Conservation (phyloP, 92 coral and sea anemone species). For the Actinostola sp. region DNA sequence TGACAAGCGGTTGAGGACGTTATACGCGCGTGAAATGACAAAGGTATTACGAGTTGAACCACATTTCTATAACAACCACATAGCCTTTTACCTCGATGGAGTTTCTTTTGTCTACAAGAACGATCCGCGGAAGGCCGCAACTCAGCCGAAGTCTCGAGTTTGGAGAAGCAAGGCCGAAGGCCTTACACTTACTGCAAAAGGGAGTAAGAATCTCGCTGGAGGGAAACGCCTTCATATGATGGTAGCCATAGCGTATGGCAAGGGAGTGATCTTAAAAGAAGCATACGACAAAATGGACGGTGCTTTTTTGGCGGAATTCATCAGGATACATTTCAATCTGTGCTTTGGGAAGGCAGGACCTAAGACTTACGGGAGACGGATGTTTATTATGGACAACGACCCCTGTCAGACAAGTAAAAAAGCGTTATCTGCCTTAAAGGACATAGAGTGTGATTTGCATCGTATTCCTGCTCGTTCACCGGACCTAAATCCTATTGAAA, state of each 20-base stretch:
- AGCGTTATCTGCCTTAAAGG: too few species aligned
- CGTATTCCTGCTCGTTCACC: too few species aligned
- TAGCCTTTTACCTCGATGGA: conserved; percentile 51
- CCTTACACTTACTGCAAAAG: conserved; percentile 43
- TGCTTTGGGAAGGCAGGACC: conserved; percentile 51
- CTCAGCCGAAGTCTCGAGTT: conserved; percentile 35
- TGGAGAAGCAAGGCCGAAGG: conserved; percentile 47
- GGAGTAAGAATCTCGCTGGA: conserved; percentile 53
- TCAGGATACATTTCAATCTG: conserved; percentile 41
- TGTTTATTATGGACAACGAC: conserved; percentile 67
- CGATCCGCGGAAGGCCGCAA: conserved; percentile 34
- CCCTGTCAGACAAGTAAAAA: conserved; percentile 46
- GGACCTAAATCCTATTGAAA: too few species aligned
- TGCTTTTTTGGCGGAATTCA: conserved; percentile 37
- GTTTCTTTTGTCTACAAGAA: conserved; percentile 50
- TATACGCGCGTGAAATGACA: too few species aligned
- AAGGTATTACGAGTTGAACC: background rate
- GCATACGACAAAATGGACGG: conserved; percentile 58
- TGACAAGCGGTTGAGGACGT: too few species aligned
- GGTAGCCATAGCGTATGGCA: conserved; percentile 50
- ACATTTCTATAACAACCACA: conserved; percentile 35
- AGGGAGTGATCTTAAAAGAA: conserved; percentile 44
- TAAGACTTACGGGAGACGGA: conserved; percentile 23
- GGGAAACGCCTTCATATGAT: conserved; percentile 46
- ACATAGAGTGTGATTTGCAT: too few species aligned